Base-by-base conservation (phyloP, 1,140 invertebrate species). In the Drosophila ercepeae region DNA sequence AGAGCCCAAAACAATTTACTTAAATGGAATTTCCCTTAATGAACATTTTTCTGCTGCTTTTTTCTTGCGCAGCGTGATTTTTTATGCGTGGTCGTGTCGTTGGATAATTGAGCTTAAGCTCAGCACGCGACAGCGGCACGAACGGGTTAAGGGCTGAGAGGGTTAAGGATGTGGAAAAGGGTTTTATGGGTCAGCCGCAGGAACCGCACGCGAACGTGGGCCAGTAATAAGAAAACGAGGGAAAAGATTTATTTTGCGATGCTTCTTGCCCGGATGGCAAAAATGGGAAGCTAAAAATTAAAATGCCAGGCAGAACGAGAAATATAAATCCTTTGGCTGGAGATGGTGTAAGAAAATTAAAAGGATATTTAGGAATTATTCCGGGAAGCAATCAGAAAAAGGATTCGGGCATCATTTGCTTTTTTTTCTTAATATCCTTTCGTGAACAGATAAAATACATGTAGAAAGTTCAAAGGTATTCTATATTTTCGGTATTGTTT, bases 1-100 rank as follows among this genome's bases (percentile, higher is more conserved):
- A n/a, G 60, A 49, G 50, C 45, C 69, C 69, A 74, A 74, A 74
- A 57, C 75, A 78, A 78, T 78, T 78, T 74, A 58, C 52, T 73
- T 76, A 81, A 86, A 86, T 81, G 69, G 67, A 81, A 81, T 81
- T 69, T 81, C 76, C 72, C 71, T 72, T 79, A 86, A 84, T 84
- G 81, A 79, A 81, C 72, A 76, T 86, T 84, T 72, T 64, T 73
- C 48, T 68, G 48, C 42, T 60, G 57, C 70, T 18, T 36, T 52
- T 46, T 53, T 45, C 58, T 70, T 49, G 25, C 53, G 45, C 60
- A 45, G 60, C 64, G 39, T 67, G 64, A 67, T 67, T 67, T 67
- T 67, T 67, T 67, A 67, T 67, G 64, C 54, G 60, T 61, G 53
- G 64, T 65, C 77, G 77, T 79, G 77, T 82, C 59, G 78, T 57